Evolutionary conservation across 2,113 vertebrate genomes (phyloP), one percentile per base, ranked within the genome.

Genomic region (Anas platyrhynchos): DNA sequence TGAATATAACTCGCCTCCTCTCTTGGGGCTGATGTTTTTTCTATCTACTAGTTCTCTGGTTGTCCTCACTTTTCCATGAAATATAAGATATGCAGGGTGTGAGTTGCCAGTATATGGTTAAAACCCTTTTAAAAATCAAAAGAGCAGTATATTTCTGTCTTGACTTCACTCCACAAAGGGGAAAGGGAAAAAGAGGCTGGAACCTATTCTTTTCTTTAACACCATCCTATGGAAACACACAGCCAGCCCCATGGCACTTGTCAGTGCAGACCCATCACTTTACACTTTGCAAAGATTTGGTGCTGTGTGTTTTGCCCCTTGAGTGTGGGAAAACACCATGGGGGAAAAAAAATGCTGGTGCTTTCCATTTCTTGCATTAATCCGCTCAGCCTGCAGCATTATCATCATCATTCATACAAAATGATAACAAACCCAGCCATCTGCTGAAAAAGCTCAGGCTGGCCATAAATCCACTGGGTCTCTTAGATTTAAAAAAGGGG

Each of bases 401-500:
- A 93, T 88, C 68, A 34, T 90, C 68, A 38, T 74, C 54, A 85
- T 89, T 84, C 48, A 71, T 59, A 86, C 75, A 85, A 93, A 93
- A 91, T 48, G 1, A 77, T 75, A 96, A 67, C 79, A 94, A 93
- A 74, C 59, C 6, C 66, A 91, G 77, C 86, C 93, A 92, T 96
- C 96, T 96, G 91, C 86, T 92, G 81, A 43, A 82, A 93, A 88
- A 91, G 52, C 29, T 36, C 59, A 50, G 80, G 65, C 79, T 76
- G 72, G 78, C 87, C 93, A 78, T 91, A 91, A 96, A 91, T 78
- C 91, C 92, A 91, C 75, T 29, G 36, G 44, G 68, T 88, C 77
- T 85, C 91, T 87, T 95, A 89, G 89, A 92, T 97, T 96, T 97
- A 82, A 93, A 94, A 97, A 46, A 25, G 3, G 43, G 77, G 91